Evolutionary conservation across 2,888 invertebrate genomes (phyloP), one percentile per base, ranked within the genome.

Genomic region (Calameuta pallipes): DNA sequence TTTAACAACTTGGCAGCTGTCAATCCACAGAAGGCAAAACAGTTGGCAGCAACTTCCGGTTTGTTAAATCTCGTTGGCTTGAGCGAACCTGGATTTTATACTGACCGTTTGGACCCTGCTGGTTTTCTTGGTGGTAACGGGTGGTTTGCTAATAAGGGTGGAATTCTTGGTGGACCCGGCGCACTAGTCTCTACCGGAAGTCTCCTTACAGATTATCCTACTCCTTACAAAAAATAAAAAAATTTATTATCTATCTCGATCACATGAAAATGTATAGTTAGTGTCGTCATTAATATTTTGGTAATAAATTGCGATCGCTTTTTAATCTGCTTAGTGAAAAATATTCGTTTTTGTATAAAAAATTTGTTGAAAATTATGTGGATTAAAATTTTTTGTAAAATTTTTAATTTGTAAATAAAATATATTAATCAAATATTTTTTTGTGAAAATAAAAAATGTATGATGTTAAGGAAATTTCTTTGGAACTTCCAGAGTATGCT

Each of bases 91-190:
- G 88, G 87, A 37, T 89, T 88, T 75, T 87, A 88, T 76, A 87
- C 87, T 23, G 82, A 87, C 73, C 80, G 88, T 37, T 74, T 86
- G 33, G 88, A 89, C 13, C 84, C 87, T 1, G 87, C 85, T 13
- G 90, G 90, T n/a, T 86, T 89, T 79, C 82, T 90, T 33, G 85
- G 86, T 23, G 90, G 90, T 11, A 90, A 90, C 74, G 90, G 89
- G 23, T 90, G 89, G 90, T 85, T 89, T 71, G 86, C 90, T 15
- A 89, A 90, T 78, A 90, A 90, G 75, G 89, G 90, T 0, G 89
- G 90, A 13, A 85, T 90, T 74, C 82, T 90, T 1, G 90, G 89
- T 11, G 89, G 89, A 11, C 89, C 90, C 6, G 90, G 90, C 4
- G 88, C 88, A 1, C 84, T 90, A 80, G 76, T 89, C 0, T 90